Evolutionary conservation across 2,888 invertebrate genomes (phyloP).

Genomic region (Papilio elwesi): DNA sequence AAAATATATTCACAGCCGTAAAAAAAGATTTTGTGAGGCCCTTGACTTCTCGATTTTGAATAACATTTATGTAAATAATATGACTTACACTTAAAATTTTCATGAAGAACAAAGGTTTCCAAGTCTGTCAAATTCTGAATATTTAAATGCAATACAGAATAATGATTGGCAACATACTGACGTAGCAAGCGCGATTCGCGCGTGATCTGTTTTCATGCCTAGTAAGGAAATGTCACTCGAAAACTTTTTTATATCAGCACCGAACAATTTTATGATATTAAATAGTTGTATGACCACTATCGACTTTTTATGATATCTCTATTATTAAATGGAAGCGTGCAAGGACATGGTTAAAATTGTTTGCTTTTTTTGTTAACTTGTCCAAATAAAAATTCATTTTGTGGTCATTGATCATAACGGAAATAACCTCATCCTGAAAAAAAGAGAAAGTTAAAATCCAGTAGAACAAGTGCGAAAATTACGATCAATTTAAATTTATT

Average conservation of each 20-base stretch:
- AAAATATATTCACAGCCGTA: too few relatives aligned
- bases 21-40: too few relatives aligned
- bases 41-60: too few relatives aligned
- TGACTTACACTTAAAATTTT: too few relatives aligned
- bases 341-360: conserved; percentile 18
- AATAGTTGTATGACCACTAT: conserved; percentile 24
- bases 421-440: background rate
- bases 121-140: background rate
- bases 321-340: conserved; percentile 20
- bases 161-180: background rate
- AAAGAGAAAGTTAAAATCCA: background rate
- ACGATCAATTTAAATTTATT: too few relatives aligned
- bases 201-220: conserved; percentile 29
- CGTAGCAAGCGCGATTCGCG: background rate
- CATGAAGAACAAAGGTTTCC: background rate
- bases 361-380: conserved; percentile 2
- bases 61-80: too few relatives aligned
- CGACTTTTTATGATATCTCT: conserved; percentile 18
- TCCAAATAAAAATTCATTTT: conserved; percentile 1
- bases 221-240: conserved; percentile 25
- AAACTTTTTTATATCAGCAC: conserved; percentile 21
- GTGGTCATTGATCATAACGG: background rate
- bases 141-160: background rate
- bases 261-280: conserved; percentile 14
- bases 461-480: background rate